Conservation (phyloP, 1,140 invertebrate species). For the Hestina assimilis region DNA sequence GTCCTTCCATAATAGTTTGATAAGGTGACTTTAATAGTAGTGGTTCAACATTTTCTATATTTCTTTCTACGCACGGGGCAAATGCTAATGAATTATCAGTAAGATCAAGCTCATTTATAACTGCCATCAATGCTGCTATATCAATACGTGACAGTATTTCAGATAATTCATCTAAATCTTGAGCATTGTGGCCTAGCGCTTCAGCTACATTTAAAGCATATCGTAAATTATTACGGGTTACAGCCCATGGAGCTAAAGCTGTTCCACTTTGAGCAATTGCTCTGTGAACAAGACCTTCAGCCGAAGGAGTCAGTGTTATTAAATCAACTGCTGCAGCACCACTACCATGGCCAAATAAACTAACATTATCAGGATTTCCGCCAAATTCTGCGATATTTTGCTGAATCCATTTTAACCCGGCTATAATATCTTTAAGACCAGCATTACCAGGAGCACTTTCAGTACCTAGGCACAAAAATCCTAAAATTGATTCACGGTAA, state of each 20-base stretch:
- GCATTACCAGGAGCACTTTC: conserved; percentile 90
- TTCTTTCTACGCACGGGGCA: conserved; percentile 61
- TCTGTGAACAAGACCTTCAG: conserved; percentile 72
- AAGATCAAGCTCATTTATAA: conserved; percentile 60
- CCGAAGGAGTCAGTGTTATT: conserved; percentile 53
- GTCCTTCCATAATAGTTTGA: conserved; percentile 39
- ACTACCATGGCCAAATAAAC: conserved; percentile 94
- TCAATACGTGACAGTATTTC: conserved; percentile 54
- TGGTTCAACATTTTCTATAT: conserved; percentile 40
- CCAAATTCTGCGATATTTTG: conserved; percentile 94
- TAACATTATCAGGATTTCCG: conserved; percentile 93
- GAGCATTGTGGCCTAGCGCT: conserved; percentile 53
- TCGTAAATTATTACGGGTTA: conserved; percentile 54
- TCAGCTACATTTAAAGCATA: conserved; percentile 56
- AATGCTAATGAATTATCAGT: conserved; percentile 61
- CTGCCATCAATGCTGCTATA: conserved; percentile 58
- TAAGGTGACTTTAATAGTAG: conserved; percentile 55
- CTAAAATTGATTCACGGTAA: conserved; percentile 67
- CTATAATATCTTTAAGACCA: conserved; percentile 95
- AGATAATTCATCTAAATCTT: conserved; percentile 44
- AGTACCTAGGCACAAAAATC: conserved; percentile 79
- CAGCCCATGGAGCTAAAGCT: conserved; percentile 74
- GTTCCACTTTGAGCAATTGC: conserved; percentile 77
- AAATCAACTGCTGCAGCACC: conserved; percentile 96
- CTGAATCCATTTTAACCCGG: conserved; percentile 93